phyloP scores from a whole-genome alignment of 2,888 invertebrate species.

The Lycophotia porphyrea region DNA sequence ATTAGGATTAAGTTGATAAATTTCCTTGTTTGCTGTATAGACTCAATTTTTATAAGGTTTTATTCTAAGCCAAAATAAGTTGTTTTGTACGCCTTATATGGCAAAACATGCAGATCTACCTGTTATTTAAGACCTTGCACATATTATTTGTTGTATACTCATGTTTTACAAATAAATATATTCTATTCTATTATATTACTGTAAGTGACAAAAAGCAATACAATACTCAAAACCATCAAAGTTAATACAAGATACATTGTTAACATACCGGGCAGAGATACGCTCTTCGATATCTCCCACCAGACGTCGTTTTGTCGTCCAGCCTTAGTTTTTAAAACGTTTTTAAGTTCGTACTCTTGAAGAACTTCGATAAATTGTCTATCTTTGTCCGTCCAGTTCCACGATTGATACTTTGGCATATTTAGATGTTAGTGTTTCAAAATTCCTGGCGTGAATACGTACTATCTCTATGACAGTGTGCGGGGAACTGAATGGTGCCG shows the following conservation, averaged over 20 bases:
- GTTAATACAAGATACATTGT: not conserved
- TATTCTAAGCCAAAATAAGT: no score
- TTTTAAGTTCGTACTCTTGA: slow-evolving; percentile 11
- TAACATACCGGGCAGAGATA: slow-evolving; percentile 31
- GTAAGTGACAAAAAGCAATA: slow-evolving; percentile 20
- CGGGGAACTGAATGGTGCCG: slow-evolving; percentile 28
- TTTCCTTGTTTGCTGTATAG: no score
- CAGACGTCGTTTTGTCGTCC: not conserved
- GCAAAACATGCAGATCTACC: no score
- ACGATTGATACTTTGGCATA: not conserved
- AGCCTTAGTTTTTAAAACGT: not conserved
- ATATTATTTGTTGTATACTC: no score
- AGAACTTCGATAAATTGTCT: not conserved
- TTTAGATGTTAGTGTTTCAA: not conserved
- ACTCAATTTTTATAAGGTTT: no score
- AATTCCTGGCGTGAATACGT: slow-evolving; percentile 17
- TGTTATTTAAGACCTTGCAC: no score
- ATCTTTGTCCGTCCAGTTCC: not conserved
- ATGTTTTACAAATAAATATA: no score
- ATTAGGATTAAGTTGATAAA: no score
- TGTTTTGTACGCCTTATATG: no score
- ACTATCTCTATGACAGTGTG: not conserved
- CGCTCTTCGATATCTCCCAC: not conserved
- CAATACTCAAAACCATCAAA: not conserved
- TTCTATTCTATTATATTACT: no score